phyloP scores from a whole-genome alignment of 2,797 vertebrate genomes.

The Helicolenus hilgendorfi region DNA sequence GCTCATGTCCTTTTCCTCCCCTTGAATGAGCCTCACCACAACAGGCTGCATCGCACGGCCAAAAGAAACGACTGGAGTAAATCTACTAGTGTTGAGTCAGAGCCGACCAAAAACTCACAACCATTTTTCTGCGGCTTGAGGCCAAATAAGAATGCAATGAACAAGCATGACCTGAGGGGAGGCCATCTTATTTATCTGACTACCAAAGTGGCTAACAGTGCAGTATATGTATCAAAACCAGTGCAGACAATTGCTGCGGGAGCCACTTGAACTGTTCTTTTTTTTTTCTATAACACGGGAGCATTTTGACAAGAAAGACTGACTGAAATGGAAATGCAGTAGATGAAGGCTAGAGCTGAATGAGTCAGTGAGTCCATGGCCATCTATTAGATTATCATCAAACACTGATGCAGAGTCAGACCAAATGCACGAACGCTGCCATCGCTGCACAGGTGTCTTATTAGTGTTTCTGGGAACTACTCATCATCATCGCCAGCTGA shows the following conservation, averaged over 20 bases:
- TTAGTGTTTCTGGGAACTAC: conserved; percentile 44
- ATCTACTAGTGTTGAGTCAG: conserved; percentile 62
- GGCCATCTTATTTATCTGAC: conserved; percentile 28
- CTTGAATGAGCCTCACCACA: conserved; percentile 48
- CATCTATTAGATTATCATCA: conserved; percentile 73
- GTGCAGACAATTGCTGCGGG: conserved; percentile 32
- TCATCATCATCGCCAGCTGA: conserved; percentile 27
- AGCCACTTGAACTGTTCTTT: conserved; percentile 40
- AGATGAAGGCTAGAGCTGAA: conserved; percentile 55
- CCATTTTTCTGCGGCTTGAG: conserved; percentile 36
- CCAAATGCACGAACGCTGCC: conserved; percentile 4
- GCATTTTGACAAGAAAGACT: conserved; percentile 49
- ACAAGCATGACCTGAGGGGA: conserved; percentile 27
- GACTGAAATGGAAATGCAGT: conserved; percentile 64
- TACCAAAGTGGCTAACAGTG: conserved; percentile 10
- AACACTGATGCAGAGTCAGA: conserved; percentile 31
- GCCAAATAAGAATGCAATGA: conserved; percentile 56
- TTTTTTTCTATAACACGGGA: not conserved
- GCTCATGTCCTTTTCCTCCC: conserved; percentile 34
- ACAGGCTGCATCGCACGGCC: conserved; percentile 60
- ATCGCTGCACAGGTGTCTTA: conserved; percentile 57
- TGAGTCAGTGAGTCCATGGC: conserved; percentile 37
- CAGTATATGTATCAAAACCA: conserved; percentile 15
- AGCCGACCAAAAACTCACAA: conserved; percentile 48
- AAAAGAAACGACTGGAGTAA: conserved; percentile 68